Conservation (phyloP, 2,797 vertebrate genomes). For the Leontocebus nigricollis region DNA sequence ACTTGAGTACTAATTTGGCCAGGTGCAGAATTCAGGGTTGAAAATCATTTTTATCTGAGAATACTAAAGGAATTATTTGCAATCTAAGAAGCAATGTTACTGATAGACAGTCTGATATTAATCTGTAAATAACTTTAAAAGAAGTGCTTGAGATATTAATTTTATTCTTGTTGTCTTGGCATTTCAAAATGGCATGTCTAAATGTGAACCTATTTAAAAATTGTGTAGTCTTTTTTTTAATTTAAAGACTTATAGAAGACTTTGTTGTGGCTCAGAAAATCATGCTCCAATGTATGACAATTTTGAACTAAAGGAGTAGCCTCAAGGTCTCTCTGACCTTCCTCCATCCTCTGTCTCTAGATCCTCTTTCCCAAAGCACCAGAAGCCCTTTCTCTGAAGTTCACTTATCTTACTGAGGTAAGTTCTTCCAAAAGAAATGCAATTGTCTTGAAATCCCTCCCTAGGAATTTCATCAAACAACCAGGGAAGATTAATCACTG, state of each 20-base stretch:
- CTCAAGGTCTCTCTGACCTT: neutral
- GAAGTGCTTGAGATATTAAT: neutral
- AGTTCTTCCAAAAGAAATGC: neutral
- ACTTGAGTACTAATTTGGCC: neutral
- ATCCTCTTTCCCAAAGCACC: neutral
- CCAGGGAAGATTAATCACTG: neutral
- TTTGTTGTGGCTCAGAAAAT: neutral
- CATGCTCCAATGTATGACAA: neutral
- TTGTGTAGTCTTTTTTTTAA: neutral
- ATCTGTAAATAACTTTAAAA: neutral
- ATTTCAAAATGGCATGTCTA: neutral
- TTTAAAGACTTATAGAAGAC: neutral
- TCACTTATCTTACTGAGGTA: neutral
- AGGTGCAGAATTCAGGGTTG: neutral
- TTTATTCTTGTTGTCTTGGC: neutral
- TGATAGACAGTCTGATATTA: neutral
- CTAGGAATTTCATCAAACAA: neutral
- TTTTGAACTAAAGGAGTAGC: neutral
- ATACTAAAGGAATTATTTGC: neutral
- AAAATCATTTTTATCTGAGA: neutral
- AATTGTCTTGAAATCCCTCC: neutral
- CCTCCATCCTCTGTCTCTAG: neutral
- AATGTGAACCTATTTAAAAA: neutral
- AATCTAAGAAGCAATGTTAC: neutral
- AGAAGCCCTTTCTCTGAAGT: neutral